Evolutionary conservation across 2,888 invertebrate genomes (phyloP).

Genomic region (Acanthosepion lycidas): DNA sequence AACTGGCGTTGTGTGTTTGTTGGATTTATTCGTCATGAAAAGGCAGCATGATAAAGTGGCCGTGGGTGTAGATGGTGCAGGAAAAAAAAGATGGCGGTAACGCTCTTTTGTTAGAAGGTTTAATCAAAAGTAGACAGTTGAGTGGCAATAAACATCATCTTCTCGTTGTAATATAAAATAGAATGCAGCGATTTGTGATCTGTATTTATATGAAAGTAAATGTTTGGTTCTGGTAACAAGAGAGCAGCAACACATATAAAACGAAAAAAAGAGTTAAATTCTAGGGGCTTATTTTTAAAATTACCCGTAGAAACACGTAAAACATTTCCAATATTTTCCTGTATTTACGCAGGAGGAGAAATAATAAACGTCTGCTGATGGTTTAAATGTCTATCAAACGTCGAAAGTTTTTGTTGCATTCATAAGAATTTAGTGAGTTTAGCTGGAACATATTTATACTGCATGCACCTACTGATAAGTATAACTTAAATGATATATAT

Average conservation of each 20-base stretch:
- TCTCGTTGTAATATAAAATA: neutral
- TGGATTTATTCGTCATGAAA: neutral
- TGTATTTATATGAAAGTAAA: neutral
- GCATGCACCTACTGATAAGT: no score
- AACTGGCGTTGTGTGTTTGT: neutral
- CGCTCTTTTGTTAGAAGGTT: neutral
- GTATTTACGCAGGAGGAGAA: neutral
- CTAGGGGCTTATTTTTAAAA: neutral
- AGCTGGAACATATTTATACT: no score
- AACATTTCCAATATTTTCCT: neutral
- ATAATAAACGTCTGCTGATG: neutral
- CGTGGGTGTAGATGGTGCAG: neutral
- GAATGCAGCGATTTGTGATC: neutral
- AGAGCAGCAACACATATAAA: neutral
- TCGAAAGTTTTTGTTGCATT: no score
- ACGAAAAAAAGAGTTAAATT: no score
- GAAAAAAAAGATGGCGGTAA: neutral
- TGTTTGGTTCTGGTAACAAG: neutral
- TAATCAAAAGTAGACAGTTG: slow-evolving; percentile 23
- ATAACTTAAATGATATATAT: no score
- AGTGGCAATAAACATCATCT: slow-evolving; percentile 10
- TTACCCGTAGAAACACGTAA: neutral
- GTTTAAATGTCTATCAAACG: no score
- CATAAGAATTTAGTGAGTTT: no score
- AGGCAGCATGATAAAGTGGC: neutral